phyloP scores from a whole-genome alignment of 2,888 invertebrate genomes.

The Cephonodes hylas region DNA sequence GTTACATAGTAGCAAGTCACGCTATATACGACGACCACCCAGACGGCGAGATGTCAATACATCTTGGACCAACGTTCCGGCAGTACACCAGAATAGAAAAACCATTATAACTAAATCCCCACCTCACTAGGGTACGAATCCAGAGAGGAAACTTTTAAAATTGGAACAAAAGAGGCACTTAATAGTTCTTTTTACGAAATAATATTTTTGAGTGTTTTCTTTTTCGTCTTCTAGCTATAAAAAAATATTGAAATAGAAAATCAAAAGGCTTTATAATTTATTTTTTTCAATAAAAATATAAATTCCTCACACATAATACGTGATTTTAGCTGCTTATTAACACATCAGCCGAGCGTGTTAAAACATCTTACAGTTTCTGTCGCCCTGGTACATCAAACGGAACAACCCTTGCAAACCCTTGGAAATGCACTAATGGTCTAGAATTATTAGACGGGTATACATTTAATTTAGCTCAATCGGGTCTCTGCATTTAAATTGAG shows the following conservation, averaged over 20 bases:
- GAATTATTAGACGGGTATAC: slow-evolving; percentile 9
- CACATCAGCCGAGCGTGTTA: not conserved
- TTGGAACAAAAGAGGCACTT: no score
- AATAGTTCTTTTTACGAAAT: not conserved
- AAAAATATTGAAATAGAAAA: no score
- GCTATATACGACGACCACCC: slow-evolving; percentile 1
- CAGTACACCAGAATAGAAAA: not conserved
- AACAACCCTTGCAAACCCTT: not conserved
- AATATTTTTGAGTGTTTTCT: no score
- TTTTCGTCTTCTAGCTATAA: no score
- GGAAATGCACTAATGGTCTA: slow-evolving; percentile 1
- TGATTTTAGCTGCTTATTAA: no score
- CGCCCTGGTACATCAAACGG: not conserved
- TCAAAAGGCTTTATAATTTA: no score
- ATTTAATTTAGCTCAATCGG: slow-evolving; percentile 46
- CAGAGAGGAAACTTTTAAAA: not conserved
- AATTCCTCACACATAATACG: no score
- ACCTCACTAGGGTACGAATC: not conserved
- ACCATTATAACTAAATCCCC: slow-evolving; percentile 2
- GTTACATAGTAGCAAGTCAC: slow-evolving; percentile 5
- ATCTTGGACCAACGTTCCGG: not conserved
- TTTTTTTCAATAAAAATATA: no score
- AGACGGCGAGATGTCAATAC: slow-evolving; percentile 4
- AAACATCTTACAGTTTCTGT: not conserved
- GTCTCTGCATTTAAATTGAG: slow-evolving; percentile 68